Conservation (phyloP, 1,140 invertebrate species). For the Microvelia longipes region DNA sequence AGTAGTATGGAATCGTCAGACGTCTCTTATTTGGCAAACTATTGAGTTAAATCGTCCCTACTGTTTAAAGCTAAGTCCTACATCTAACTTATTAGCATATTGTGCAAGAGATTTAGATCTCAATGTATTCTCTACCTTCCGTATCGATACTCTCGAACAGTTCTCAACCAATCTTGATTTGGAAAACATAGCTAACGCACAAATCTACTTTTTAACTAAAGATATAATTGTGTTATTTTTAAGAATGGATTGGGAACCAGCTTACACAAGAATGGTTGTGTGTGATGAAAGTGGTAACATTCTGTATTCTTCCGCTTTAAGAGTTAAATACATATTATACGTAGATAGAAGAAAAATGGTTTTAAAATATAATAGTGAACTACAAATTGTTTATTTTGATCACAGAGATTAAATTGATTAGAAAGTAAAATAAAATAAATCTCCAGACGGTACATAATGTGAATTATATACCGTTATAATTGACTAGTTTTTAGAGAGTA, state of each 20-base stretch:
- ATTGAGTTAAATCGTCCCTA: slow-evolving; percentile 2
- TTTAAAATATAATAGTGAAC: not conserved
- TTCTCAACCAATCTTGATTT: not conserved
- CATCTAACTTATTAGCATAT: not conserved
- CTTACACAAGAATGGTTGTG: not conserved
- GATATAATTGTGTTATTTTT: not conserved
- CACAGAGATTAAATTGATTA: not conserved
- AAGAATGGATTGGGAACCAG: slow-evolving; percentile 1
- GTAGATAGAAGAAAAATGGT: not conserved
- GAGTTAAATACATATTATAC: not conserved
- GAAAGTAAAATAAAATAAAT: too few relatives aligned
- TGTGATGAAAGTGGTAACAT: not conserved
- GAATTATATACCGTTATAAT: too few relatives aligned
- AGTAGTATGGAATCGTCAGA: not conserved
- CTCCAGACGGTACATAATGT: too few relatives aligned
- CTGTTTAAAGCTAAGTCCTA: not conserved
- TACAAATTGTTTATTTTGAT: slow-evolving; percentile 2
- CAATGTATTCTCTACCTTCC: not conserved
- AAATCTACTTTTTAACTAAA: not conserved
- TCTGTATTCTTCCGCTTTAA: not conserved
- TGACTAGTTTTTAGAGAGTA: too few relatives aligned
- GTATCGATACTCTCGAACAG: not conserved
- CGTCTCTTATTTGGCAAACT: not conserved
- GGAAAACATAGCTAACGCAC: not conserved
- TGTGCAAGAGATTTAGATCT: not conserved